Evolutionary conservation across 2,888 invertebrate genomes (phyloP), one percentile per base, ranked within the genome.

Genomic region (Petrolisthes cinctipes): DNA sequence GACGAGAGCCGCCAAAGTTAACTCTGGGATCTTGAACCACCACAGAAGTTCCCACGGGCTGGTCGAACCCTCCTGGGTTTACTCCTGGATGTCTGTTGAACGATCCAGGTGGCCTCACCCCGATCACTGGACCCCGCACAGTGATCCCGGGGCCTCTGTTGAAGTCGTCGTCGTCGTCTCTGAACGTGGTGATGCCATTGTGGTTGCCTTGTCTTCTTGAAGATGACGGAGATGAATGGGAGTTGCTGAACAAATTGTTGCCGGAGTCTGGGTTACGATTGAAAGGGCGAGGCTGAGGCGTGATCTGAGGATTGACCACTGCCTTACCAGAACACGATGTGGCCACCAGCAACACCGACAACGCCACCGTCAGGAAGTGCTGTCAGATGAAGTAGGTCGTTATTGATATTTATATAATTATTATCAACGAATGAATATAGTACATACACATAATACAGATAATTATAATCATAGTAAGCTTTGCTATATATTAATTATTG

Each of bases 321-420:
- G 71, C 71, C 71, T 71, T 71, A 20, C n/a, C 71, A 20, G 17
- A 71, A 20, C 71, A 71, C n/a, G 71, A n/a, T 37, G 37, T 37
- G 20, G 17, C 14, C 11, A 20, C 71, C 20, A 71, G 4, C 11
- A 71, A n/a, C 20, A n/a, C 71, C 71, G 20, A 6, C 20, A 71
- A 14, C 71, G 71, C 71, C 20, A 71, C n/a, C n/a, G 71, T 11
- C 71, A 71, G 71, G 71, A n/a, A 71, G n/a, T 71, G 71, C 71
- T 71, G 71, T n/a, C 1, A n/a, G 20, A n/a, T 6, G 20, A 6
- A n/a, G 37, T 37, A 37, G 37, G 37, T 37, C 37, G 37, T 37
- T 2, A 37, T 0, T 37, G 37, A 37, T 37, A 37, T 37, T 37
- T 37, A 37, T 37, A 1, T 37, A 37, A 37, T 37, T 37, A 37